Percentiles rank a stretch among this genome's conserved stretches.
Evolutionary conservation across 2,888 invertebrate genomes (phyloP).

Genomic region (Sarcophaga rosellei): DNA sequence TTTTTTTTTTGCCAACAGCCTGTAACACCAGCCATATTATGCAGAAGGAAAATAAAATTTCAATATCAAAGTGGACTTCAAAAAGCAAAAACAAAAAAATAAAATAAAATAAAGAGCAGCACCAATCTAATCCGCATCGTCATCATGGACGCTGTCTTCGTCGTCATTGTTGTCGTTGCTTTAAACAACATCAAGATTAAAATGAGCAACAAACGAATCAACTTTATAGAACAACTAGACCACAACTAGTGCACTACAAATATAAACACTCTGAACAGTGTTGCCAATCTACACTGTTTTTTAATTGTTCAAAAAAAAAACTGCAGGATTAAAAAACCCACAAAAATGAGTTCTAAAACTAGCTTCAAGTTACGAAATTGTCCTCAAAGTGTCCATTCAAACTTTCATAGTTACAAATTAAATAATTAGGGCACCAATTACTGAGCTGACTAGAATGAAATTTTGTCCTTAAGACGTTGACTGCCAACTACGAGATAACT

Average conservation of each 20-base stretch:
- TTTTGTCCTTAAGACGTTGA: too few species aligned
- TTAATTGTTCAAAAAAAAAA: background rate
- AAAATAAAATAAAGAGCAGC: background rate
- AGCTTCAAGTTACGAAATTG: too few species aligned
- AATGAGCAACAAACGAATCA: conserved; percentile 27
- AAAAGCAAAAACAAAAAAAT: background rate
- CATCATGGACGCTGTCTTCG: conserved; percentile 27
- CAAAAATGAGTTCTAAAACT: too few species aligned
- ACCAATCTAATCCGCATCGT: conserved; percentile 53
- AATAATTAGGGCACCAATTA: too few species aligned
- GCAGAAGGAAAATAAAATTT: conserved; percentile 49
- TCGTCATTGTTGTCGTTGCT: conserved; percentile 48
- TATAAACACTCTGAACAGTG: background rate
- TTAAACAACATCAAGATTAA: conserved; percentile 65
- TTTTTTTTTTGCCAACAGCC: conserved; percentile 6
- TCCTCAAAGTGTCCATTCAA: too few species aligned
- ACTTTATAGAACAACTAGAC: conserved; percentile 47
- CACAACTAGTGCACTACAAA: conserved; percentile 33
- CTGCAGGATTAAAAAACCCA: too few species aligned
- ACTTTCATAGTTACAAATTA: too few species aligned
- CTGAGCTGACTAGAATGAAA: too few species aligned
- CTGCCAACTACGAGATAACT: too few species aligned
- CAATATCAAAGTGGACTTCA: conserved; percentile 49
- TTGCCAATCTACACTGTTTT: background rate
- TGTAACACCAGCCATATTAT: conserved; percentile 28